Evolutionary conservation across 2,888 invertebrate species (phyloP), one percentile per base, ranked within the genome.

Genomic region (Perithous albicinctus): DNA sequence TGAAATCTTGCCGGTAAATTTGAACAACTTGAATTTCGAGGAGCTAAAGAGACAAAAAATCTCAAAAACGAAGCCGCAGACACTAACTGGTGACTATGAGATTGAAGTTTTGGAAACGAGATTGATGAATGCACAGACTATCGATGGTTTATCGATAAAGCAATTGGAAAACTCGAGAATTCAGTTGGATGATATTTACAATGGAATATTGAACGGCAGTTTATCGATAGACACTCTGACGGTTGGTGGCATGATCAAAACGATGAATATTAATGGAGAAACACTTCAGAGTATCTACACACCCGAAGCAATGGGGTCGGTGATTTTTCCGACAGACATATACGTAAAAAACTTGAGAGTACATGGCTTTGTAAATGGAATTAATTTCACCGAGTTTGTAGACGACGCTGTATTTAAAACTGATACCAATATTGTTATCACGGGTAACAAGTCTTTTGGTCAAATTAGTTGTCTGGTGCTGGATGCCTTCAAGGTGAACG

Each of bases 161-260:
- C 83, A 88, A 32, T 82, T 90, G 6, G 75, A 87, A 8, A 46
- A 66, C 10, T 64, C 84, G 43, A 66, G 76, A 7, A 59, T 64
- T 3, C 48, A 29, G 2, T 6, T 87, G 0, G 66, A 83, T 5
- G n/a, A 63, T 8, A 48, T 85, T 7, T 80, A 88, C 7, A 7
- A 82, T n/a, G 4, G 51, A 2, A 79, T 90, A 26, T 70, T 82
- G 0, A 76, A 75, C 35, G 88, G 87, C 15, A 87, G 74, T 10
- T 15, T 29, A 12, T 54, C 56, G 0, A 48, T 90, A 10, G 79
- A 85, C 4, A 85, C 84, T 5, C 26, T 91, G 38, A 79, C 18
- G 2, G 87, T 91, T 0, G 84, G 79, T 29, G 90, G 92, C 20
- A 90, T 87, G 75, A 78, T 94, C 18, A 87, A 86, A 1, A 90